Evolutionary conservation across 2,888 invertebrate genomes (phyloP), one percentile per base, ranked within the genome.

Genomic region (Cyclophora albipunctata): DNA sequence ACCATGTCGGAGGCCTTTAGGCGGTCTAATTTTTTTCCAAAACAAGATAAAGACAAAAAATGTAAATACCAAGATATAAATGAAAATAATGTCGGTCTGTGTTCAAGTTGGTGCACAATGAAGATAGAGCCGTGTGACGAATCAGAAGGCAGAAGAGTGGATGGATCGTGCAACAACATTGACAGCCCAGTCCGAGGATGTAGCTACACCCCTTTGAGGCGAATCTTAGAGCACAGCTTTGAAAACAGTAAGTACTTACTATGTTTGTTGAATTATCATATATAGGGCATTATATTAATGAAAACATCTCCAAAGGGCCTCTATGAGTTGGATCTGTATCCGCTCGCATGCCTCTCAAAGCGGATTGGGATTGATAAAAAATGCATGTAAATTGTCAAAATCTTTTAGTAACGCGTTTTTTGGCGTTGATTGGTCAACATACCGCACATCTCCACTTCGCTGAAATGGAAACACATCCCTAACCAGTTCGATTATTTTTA

Each of bases 161-260:
- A 83, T 49, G 83, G 81, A 0, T 71, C 83, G 0, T 84, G 84
- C 53, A 84, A 82, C 53, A 84, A 84, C 37, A 59, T 83, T 0
- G 50, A 69, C 2, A 45, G 73, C 34, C 82, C 82, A 0, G 60
- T 61, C 0, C 61, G 72, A 40, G 84, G 84, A 2, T 60, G 75
- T 0, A 45, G 62, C 0, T 80, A 79, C n/a, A 81, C 81, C 0
- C 84, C 82, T 0, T 64, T 69, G 2, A 50, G 58, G 2, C 71
- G 82, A n/a, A 54, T 80, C 2, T 52, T 83, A 3, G 78, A 79
- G 0, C 65, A 78, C 0, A 64, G 65, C 0, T 83, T 64, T 52
- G 73, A 64, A 47, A 65, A 66, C 61, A 73, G 81, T 79, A 61
- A 53, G 48, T 49, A 4, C 20, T 20, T 20, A 20, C 20, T 20